phyloP scores from a whole-genome alignment of 2,888 invertebrate genomes.

The Hydroisotoma schaefferi region DNA sequence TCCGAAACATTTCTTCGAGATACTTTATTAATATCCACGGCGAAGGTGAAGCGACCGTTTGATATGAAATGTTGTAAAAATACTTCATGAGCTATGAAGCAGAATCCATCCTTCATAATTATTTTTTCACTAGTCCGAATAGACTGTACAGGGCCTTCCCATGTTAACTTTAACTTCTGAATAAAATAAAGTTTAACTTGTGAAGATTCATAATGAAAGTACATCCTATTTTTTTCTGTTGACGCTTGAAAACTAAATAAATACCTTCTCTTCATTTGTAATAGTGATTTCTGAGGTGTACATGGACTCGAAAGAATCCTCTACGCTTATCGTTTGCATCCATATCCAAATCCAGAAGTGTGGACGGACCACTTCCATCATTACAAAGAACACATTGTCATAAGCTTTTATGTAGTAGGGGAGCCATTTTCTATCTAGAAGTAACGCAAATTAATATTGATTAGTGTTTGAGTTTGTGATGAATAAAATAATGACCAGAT shows the following conservation, averaged over 20 bases:
- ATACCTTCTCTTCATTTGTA: conserved; percentile 32
- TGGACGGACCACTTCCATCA: conserved; percentile 39
- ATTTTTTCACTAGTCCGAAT: conserved; percentile 28
- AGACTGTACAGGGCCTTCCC: conserved; percentile 43
- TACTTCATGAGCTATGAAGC: conserved; percentile 31
- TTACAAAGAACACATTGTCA: conserved; percentile 39
- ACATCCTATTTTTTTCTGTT: neutral
- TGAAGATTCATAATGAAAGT: neutral
- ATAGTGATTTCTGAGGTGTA: conserved; percentile 27
- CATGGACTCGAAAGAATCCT: conserved; percentile 22
- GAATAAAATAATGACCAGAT: no score
- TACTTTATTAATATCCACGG: conserved; percentile 35
- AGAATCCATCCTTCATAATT: conserved; percentile 35
- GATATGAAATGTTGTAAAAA: conserved; percentile 38
- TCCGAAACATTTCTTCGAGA: conserved; percentile 16
- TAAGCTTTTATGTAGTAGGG: conserved; percentile 41
- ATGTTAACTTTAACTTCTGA: conserved; percentile 10
- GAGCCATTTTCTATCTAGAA: conserved; percentile 35
- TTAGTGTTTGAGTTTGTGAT: neutral
- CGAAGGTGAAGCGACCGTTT: conserved; percentile 22
- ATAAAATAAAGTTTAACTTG: no score
- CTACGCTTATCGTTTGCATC: conserved; percentile 34
- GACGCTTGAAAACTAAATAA: no score
- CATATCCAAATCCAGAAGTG: conserved; percentile 43
- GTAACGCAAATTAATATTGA: neutral